Percentiles rank a stretch among this genome's conserved stretches.
These are phyloP conservation scores for Gastrophryne carolinensis DNA, from an alignment of 2,797 vertebrate species.

Conservation along the genomic window DNA sequence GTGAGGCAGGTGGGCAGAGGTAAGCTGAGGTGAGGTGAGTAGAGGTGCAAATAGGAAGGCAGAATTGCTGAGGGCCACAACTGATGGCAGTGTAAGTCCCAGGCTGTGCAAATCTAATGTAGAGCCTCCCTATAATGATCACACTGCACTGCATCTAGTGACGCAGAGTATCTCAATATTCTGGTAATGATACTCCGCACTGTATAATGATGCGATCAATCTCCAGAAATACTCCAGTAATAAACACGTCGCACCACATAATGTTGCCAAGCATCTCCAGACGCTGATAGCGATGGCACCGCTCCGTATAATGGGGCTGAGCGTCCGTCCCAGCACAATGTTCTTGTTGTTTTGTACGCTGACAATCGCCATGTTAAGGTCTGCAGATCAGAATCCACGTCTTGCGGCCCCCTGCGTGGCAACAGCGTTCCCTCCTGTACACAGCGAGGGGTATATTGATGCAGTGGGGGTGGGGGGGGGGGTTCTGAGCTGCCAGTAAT, in stretches of 20 bases:
- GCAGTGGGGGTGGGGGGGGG: background rate
- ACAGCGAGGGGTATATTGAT: constrained; percentile 41
- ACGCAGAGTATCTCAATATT: background rate
- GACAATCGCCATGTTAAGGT: background rate
- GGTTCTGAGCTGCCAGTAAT: constrained; percentile 46
- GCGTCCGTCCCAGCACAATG: background rate
- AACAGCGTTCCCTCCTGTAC: constrained; percentile 25
- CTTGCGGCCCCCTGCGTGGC: constrained; percentile 4
- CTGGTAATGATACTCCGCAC: background rate
- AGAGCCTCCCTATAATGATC: background rate
- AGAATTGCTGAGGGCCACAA: too few species aligned
- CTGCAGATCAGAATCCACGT: background rate
- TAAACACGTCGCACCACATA: background rate
- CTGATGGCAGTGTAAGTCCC: too few species aligned
- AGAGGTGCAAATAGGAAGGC: too few species aligned
- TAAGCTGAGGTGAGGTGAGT: too few species aligned
- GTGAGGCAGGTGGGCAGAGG: too few species aligned
- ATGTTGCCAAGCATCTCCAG: background rate
- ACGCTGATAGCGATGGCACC: background rate
- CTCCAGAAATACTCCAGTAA: background rate
- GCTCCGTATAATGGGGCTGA: background rate
- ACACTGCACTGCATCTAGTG: background rate
- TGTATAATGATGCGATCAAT: background rate
- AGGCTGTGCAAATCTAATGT: too few species aligned
- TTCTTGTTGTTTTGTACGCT: background rate